Base-by-base conservation (phyloP, 2,113 vertebrate species). In the Synodontis membranacea region DNA sequence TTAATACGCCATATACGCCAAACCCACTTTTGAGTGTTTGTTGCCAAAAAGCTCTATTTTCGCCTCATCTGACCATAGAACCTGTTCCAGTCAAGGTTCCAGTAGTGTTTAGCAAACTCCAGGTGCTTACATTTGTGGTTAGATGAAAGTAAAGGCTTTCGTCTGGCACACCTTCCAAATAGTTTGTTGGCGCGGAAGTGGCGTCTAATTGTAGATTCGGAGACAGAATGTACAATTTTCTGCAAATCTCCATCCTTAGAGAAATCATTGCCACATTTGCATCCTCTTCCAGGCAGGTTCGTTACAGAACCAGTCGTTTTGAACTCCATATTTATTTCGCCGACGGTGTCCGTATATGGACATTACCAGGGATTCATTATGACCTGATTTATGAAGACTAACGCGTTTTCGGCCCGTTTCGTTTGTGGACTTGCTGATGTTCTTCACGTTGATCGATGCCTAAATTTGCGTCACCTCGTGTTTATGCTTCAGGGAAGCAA, bases 91-190 rank as follows among this genome's bases (percentile, higher is more conserved):
- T 78, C 46, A 50, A 78, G 31, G 46, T 52, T 54, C 8, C 17
- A 42, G 74, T 48, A n/a, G 52, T 80, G 78, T 39, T 79, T 23
- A 79, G 75, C 0, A 5, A 56, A 12, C 12, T 56, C 50, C 34
- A 54, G 48, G 76, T 54, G 76, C 31, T 79, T 54, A 79, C 50
- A 37, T 79, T 54, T 79, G 76, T 54, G 76, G 76, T 52, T 5
- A 52, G n/a, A 79, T 79, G 76, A 79, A 79, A 79, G 76, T 37
- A 54, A 54, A 54, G 48, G 15, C 48, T 79, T 79, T 54, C 31
- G 54, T 37, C 76, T 37, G 50, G 50, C 31, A 37, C n/a, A 79
- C 17, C 19, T 37, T 79, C 17, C 76, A 37, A 23, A 79, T 21
- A 54, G 31, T 37, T 79, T 37, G 7, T 54, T 37, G 48, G 48